A percentile compares a stretch with the other conserved stretches of the same genome.
phyloP scores from a whole-genome alignment of 2,113 vertebrate species.

The Catharus fuscescens region DNA sequence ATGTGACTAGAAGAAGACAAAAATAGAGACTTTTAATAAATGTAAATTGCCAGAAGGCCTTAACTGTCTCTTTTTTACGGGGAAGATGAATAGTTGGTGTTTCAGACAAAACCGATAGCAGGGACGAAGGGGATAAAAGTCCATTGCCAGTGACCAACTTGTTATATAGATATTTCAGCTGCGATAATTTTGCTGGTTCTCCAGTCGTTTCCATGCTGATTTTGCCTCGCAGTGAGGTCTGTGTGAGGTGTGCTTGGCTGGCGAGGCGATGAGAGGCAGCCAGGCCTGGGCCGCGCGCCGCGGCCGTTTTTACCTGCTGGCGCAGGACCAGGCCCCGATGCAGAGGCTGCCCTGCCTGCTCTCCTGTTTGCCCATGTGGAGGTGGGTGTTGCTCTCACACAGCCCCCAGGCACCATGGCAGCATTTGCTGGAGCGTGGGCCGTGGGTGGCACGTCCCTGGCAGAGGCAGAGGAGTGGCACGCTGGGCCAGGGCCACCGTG shows the following conservation, averaged over 20 bases:
- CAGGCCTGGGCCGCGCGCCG: accelerated
- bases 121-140: neutral
- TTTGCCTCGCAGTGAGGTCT: neutral
- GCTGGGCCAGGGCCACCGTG: neutral
- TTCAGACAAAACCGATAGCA: neutral
- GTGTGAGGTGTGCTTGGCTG: accelerated
- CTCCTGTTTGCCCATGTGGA: accelerated
- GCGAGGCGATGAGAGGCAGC: neutral
- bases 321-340: accelerated
- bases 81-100: neutral
- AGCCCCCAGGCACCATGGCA: accelerated
- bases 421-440: neutral
- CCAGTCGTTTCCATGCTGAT: neutral
- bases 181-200: neutral
- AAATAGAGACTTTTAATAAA: conserved; percentile 58
- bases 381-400: neutral
- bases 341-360: neutral
- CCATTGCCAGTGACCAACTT: neutral
- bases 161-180: neutral
- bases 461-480: neutral
- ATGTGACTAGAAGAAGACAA: conserved; percentile 36
- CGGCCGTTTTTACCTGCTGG: neutral
- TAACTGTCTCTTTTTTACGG: conserved; percentile 14
- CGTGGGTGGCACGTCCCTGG: accelerated
- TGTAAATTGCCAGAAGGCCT: conserved; percentile 28